Evolutionary conservation across 2,113 vertebrate species (phyloP).

Genomic region (Isichthys henryi): DNA sequence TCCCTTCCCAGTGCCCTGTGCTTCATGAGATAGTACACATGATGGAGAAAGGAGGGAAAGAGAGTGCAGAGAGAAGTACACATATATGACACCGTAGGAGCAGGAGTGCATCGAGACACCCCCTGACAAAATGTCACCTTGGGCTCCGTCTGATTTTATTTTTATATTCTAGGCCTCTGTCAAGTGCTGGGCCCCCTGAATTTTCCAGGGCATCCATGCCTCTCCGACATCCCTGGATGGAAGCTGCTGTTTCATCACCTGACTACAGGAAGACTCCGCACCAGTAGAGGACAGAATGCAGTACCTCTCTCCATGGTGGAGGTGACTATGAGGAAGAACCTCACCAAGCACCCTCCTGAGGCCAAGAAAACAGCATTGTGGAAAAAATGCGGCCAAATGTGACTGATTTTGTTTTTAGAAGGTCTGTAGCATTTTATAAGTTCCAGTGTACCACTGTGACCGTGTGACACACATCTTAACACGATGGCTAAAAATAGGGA

Average conservation of each 20-base stretch:
- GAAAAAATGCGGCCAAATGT: background rate
- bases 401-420: background rate
- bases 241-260: background rate
- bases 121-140: background rate
- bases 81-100: background rate
- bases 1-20: background rate
- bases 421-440: background rate
- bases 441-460: background rate
- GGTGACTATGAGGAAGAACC: background rate
- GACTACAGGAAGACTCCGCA: background rate
- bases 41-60: background rate
- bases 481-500: background rate
- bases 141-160: background rate
- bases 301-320: background rate
- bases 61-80: background rate
- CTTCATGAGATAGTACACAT: background rate
- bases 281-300: background rate
- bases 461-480: background rate
- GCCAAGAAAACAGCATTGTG: background rate
- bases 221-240: background rate
- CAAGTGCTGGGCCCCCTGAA: background rate
- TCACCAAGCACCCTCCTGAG: background rate
- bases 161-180: background rate
- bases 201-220: background rate
- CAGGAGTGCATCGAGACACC: background rate